Conservation (phyloP, 2,888 invertebrate genomes). For the Pimpla rufipes region DNA sequence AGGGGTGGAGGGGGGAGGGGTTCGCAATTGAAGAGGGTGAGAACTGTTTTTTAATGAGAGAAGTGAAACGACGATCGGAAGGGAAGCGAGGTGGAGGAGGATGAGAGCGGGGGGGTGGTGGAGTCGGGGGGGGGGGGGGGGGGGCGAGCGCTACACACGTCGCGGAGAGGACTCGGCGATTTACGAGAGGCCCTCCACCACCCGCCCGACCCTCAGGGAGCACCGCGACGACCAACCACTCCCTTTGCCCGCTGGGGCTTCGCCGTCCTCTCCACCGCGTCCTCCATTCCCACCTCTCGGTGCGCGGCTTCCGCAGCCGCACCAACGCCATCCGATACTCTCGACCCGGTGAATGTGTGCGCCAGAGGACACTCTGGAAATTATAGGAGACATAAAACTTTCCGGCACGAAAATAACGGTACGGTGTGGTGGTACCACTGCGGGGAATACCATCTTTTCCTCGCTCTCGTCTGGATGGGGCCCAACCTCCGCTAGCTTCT, state of each 20-base stretch:
- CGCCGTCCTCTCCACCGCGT: conserved; percentile 38
- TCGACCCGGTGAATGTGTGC: conserved; percentile 64
- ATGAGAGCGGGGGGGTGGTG: conserved; percentile 13
- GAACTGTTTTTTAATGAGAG: conserved; percentile 32
- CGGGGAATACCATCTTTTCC: conserved; percentile 71
- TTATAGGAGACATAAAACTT: conserved; percentile 74
- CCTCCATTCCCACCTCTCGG: conserved; percentile 25
- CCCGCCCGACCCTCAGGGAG: conserved; percentile 42
- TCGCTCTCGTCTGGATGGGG: conserved; percentile 59
- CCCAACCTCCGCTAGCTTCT: conserved; percentile 44
- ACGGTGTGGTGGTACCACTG: conserved; percentile 65
- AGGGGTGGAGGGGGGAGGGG: too few species aligned
- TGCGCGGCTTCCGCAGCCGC: conserved; percentile 31
- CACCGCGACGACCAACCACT: conserved; percentile 42
- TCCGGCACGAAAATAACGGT: conserved; percentile 72
- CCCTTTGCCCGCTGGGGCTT: conserved; percentile 52
- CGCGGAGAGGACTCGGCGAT: conserved; percentile 63
- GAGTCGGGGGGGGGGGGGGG: conserved; percentile 11
- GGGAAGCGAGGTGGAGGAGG: neutral
- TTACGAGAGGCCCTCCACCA: conserved; percentile 63
- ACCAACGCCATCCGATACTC: conserved; percentile 56
- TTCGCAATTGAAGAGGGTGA: neutral
- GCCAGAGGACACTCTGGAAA: conserved; percentile 69
- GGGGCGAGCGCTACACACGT: conserved; percentile 9
- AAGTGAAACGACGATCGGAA: conserved; percentile 14